Base-by-base conservation (phyloP, 2,797 vertebrate species). In the Enteromius viviparus region DNA sequence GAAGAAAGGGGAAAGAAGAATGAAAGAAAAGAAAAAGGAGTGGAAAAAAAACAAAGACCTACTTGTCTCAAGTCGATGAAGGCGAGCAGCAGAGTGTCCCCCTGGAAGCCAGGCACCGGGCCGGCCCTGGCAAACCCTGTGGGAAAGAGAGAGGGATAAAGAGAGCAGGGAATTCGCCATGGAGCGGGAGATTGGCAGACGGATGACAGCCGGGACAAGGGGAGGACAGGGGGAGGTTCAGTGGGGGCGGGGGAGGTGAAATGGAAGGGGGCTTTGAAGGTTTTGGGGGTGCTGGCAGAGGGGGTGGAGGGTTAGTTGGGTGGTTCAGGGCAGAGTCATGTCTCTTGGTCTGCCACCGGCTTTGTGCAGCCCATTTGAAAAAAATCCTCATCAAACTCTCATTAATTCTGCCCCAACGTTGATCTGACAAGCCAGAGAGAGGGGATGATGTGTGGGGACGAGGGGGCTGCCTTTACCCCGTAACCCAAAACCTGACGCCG, bases 51-150 rank as follows among this genome's bases (percentile, higher is more conserved):
- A 97, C 97, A 99, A 99, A 99, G 97, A 96, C 98, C 96, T 98
- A 99, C 98, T 99, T 99, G 98, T 99, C 98, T 98, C 97, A 99
- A 98, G 97, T 99, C 97, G 96, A 97, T 98, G 98, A 99, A 99
- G 97, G 98, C 98, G 96, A 99, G 96, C 96, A 97, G 96, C 96
- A 99, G 96, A 94, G 97, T 99, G 96, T 99, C 98, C 95, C 97
- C 98, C 96, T 99, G 98, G 96, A 99, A 98, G 95, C 98, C 98
- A 96, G 97, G 97, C 96, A 99, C 98, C 93, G 98, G 98, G 94
- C 97, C 96, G 94, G 98, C 97, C 96, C 97, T 99, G 98, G 98
- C 97, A 99, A 99, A 99, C 96, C 96, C 98, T 99, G 98, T 98
- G 97, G 97, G 97, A 99, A 99, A 97, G 97, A 96, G 94, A 95